Percentiles rank a stretch among this genome's conserved stretches.
Conservation (phyloP, 2,888 invertebrate species). For the Dicyrtoma fusca region DNA sequence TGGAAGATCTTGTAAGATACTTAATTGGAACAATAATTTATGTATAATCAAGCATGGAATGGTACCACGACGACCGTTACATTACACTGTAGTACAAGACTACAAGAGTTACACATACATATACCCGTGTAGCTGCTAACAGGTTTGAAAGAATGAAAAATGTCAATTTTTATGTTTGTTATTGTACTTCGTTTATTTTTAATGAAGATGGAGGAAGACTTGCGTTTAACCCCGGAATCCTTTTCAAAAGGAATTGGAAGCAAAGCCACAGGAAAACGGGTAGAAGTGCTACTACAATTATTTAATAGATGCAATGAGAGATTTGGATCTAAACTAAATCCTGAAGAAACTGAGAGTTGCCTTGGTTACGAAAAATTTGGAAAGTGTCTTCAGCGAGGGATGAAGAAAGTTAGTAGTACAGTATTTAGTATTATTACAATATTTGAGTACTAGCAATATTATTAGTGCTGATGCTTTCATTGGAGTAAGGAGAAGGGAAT, state of each 20-base stretch:
- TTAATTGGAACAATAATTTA: background rate
- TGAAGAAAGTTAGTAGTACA: conserved; percentile 10
- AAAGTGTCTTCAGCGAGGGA: conserved; percentile 13
- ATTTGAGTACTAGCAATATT: too few species aligned
- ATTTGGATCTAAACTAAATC: background rate
- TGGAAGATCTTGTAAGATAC: background rate
- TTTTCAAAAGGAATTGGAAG: background rate
- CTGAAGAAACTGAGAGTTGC: background rate
- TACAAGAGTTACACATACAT: too few species aligned
- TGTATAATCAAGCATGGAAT: too few species aligned
- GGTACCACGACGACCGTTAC: too few species aligned
- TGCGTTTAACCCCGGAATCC: conserved; percentile 5
- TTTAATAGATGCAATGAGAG: conserved; percentile 8
- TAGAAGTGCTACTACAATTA: background rate
- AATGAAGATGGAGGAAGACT: conserved; percentile 12
- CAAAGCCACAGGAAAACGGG: background rate
- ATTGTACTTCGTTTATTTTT: background rate
- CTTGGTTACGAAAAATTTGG: conserved; percentile 18
- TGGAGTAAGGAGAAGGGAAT: too few species aligned
- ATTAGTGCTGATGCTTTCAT: too few species aligned
- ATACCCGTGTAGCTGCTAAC: too few species aligned
- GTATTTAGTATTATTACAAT: background rate
- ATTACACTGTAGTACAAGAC: too few species aligned
- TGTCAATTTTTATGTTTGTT: conserved; percentile 12
- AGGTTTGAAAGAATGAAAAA: too few species aligned